A percentile compares a stretch with the other conserved stretches of the same genome.
phyloP scores from a whole-genome alignment of 1,140 invertebrate genomes.

The Drosophila orosa region DNA sequence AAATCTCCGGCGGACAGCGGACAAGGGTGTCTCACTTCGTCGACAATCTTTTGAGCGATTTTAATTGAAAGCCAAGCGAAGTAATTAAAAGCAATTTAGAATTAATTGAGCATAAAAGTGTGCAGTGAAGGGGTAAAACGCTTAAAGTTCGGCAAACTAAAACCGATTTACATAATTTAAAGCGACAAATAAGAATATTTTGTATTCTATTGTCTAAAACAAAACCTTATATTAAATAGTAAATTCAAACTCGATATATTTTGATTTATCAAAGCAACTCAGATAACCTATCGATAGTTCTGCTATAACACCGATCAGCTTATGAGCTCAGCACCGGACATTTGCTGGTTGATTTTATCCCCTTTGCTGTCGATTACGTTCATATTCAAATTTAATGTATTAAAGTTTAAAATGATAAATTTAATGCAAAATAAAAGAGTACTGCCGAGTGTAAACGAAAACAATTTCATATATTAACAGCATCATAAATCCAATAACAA shows the following conservation, averaged over 20 bases:
- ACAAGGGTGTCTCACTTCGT: conserved; percentile 20
- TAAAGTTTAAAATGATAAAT: neutral
- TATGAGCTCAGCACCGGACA: neutral
- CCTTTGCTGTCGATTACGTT: neutral
- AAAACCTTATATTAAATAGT: neutral
- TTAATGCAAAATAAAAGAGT: no score
- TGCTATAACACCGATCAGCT: neutral
- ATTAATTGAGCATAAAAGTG: conserved; percentile 1
- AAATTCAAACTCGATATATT: neutral
- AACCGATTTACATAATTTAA: neutral
- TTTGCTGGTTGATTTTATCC: conserved; percentile 9
- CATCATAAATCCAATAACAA: no score
- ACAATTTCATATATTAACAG: no score
- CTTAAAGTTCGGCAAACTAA: neutral
- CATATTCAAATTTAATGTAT: no score
- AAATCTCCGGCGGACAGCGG: conserved; percentile 7
- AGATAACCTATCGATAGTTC: neutral
- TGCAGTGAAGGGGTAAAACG: neutral
- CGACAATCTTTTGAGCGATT: neutral
- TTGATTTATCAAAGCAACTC: neutral
- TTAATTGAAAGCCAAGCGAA: conserved; percentile 33
- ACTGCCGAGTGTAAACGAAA: no score
- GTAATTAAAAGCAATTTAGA: conserved; percentile 62
- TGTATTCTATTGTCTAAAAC: no score
- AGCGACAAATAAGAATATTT: no score